A percentile compares a stretch with the other conserved stretches of the same genome.
Conservation (phyloP, 2,113 vertebrate genomes). For the Myodes glareolus region DNA sequence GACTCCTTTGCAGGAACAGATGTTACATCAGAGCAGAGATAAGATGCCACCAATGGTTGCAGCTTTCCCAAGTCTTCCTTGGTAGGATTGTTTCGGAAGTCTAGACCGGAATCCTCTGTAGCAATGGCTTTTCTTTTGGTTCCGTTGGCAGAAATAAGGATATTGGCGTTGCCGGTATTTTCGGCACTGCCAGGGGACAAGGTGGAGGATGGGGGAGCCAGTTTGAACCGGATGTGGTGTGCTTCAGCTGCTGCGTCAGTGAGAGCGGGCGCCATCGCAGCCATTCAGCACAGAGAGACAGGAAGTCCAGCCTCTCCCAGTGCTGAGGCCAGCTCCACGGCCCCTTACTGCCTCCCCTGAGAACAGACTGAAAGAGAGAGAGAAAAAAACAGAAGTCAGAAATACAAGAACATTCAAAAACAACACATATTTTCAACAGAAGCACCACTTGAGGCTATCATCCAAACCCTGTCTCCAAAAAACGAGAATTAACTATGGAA, state of each 20-base stretch:
- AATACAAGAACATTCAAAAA: constrained; percentile 56
- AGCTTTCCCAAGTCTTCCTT: constrained; percentile 94
- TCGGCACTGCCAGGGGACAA: constrained; percentile 96
- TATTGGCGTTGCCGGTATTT: constrained; percentile 96
- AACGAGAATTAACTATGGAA: neutral
- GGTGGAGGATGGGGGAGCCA: constrained; percentile 98
- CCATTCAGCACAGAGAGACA: constrained; percentile 99
- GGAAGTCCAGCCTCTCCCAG: constrained; percentile 93
- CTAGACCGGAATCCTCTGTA: constrained; percentile 91
- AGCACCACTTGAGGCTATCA: constrained; percentile 36
- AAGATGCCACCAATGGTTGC: constrained; percentile 95
- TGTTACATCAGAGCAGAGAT: constrained; percentile 96
- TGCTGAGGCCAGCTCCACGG: constrained; percentile 93
- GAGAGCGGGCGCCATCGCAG: constrained; percentile 99
- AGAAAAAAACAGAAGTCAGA: constrained; percentile 66
- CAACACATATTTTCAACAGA: constrained; percentile 65
- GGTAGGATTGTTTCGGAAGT: constrained; percentile 89
- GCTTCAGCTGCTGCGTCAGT: constrained; percentile 99
- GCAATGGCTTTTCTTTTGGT: constrained; percentile 92
- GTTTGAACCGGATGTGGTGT: constrained; percentile 99
- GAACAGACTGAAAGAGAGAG: constrained; percentile 89
- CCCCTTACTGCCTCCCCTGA: constrained; percentile 92
- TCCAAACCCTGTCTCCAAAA: constrained; percentile 4
- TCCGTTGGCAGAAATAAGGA: constrained; percentile 94
- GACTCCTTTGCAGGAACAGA: constrained; percentile 95